These are phyloP conservation scores for Tuta absoluta DNA, from an alignment of 2,888 invertebrate species.

Conservation along the genomic window DNA sequence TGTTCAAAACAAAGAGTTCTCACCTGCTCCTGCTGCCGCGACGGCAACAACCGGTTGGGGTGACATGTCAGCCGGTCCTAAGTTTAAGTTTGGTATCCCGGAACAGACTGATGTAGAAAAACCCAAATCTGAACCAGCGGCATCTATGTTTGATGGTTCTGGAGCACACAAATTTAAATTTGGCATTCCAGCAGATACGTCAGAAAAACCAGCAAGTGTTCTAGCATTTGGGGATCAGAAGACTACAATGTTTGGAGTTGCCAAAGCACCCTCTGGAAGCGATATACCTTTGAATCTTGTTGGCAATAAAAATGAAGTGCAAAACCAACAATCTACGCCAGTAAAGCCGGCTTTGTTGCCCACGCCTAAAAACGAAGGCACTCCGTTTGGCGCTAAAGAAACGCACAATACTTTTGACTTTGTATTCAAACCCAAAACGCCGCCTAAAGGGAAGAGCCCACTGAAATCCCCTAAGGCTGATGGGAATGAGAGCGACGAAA, in stretches of 20 bases:
- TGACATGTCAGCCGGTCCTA: constrained; percentile 51
- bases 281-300: constrained; percentile 52
- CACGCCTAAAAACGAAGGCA: constrained; percentile 47
- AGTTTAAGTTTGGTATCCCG: constrained; percentile 76
- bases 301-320: constrained; percentile 46
- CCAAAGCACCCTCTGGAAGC: constrained; percentile 42
- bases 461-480: constrained; percentile 66
- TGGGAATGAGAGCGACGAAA: constrained; percentile 75
- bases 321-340: constrained; percentile 35
- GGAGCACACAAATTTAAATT: constrained; percentile 67
- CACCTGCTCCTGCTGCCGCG: constrained; percentile 23
- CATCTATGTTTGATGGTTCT: constrained; percentile 62
- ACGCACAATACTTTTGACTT: constrained; percentile 84
- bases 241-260: constrained; percentile 30
- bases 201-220: constrained; percentile 42
- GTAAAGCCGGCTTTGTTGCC: constrained; percentile 56
- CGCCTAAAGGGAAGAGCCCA: constrained; percentile 66
- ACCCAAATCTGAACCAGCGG: constrained; percentile 35
- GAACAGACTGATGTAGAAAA: constrained; percentile 41
- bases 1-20: constrained; percentile 2
- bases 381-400: constrained; percentile 73
- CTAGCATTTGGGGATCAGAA: constrained; percentile 41
- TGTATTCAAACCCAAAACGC: constrained; percentile 82
- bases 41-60: constrained; percentile 61
- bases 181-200: constrained; percentile 55